Evolutionary conservation across 2,888 invertebrate species (phyloP).

Genomic region (Luperina testacea): DNA sequence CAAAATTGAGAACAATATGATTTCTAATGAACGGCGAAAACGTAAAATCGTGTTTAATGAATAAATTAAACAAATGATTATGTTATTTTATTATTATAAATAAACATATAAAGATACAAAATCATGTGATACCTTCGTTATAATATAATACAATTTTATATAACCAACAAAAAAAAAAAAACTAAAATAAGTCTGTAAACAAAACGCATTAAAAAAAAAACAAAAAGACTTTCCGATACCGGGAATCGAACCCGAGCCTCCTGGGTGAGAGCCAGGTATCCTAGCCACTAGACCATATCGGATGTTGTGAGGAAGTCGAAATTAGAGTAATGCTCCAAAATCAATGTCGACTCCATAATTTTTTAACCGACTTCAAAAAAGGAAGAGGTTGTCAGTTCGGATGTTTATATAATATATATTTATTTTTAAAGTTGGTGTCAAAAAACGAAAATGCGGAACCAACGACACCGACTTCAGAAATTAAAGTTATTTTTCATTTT

Average conservation of each 20-base stretch:
- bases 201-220: neutral
- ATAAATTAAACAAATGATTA: conserved; percentile 2
- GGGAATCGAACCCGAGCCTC: conserved; percentile 92
- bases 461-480: no score
- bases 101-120: neutral
- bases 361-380: no score
- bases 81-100: neutral
- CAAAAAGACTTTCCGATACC: conserved; percentile 89
- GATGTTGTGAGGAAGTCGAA: conserved; percentile 63
- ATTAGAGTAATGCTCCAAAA: neutral
- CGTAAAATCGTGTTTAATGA: neutral
- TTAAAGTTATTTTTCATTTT: no score
- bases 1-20: conserved; percentile 25
- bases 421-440: no score
- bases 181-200: no score
- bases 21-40: conserved; percentile 7
- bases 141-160: neutral
- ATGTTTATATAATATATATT: no score
- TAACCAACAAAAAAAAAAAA: neutral
- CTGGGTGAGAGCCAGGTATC: conserved; percentile 91
- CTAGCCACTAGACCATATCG: conserved; percentile 92
- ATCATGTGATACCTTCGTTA: neutral
- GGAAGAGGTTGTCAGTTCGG: no score
- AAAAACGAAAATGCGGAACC: no score
- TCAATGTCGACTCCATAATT: no score